These are phyloP conservation scores for Ptychochromis oligacanthus DNA, from an alignment of 2,113 vertebrate species.

Conservation along the genomic window DNA sequence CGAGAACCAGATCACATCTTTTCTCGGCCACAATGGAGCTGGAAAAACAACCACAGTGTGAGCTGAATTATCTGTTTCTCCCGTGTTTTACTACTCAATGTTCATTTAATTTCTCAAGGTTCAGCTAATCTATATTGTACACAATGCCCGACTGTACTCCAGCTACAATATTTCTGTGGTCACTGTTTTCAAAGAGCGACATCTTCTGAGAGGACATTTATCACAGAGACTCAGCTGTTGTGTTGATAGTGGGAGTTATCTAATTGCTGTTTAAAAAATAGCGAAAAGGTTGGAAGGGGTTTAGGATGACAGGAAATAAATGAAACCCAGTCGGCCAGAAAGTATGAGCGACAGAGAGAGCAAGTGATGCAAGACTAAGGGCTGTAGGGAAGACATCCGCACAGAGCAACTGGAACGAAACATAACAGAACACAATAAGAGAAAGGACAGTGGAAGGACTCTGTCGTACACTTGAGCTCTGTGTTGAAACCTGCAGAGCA, in stretches of 20 bases:
- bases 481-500: neutral
- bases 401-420: slow-evolving; percentile 52
- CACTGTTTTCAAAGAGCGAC: slow-evolving; percentile 28
- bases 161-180: slow-evolving; percentile 39
- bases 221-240: slow-evolving; percentile 54
- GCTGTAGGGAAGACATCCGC: slow-evolving; percentile 44
- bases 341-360: slow-evolving; percentile 42
- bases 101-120: slow-evolving; percentile 36
- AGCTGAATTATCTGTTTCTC: slow-evolving; percentile 56
- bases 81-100: neutral
- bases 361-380: slow-evolving; percentile 61
- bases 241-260: slow-evolving; percentile 38
- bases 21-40: slow-evolving; percentile 97
- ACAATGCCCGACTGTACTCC: slow-evolving; percentile 22
- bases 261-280: slow-evolving; percentile 61
- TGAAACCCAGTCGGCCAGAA: slow-evolving; percentile 56
- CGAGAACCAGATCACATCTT: slow-evolving; percentile 96
- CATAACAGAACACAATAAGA: slow-evolving; percentile 49
- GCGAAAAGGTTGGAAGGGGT: slow-evolving; percentile 26
- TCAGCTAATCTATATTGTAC: slow-evolving; percentile 36
- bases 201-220: slow-evolving; percentile 46
- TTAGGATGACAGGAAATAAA: slow-evolving; percentile 60
- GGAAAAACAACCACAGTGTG: slow-evolving; percentile 99
- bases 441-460: slow-evolving; percentile 55
- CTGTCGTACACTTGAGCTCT: slow-evolving; percentile 21